Percentiles rank a stretch among this genome's conserved stretches.
Evolutionary conservation across 2,888 invertebrate genomes (phyloP).

Genomic region (Trisateles emortualis): DNA sequence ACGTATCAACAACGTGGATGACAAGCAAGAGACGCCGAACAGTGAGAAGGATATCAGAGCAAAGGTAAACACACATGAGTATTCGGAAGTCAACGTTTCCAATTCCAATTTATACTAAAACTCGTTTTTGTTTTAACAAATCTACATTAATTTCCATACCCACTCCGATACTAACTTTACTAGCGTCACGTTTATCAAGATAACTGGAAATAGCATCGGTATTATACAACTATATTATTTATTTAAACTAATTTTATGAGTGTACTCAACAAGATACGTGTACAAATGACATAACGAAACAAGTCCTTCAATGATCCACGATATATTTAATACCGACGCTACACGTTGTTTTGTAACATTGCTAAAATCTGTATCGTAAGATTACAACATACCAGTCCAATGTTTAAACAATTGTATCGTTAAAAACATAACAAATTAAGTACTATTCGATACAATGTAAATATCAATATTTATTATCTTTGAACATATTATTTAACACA

Average conservation of each 20-base stretch:
- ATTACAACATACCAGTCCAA: conserved; percentile 25
- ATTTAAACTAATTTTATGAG: conserved; percentile 32
- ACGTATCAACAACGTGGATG: conserved; percentile 91
- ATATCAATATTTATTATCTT: conserved; percentile 12
- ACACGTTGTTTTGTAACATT: conserved; percentile 40
- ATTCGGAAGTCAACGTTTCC: conserved; percentile 66
- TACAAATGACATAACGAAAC: conserved; percentile 51
- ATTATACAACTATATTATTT: conserved; percentile 22
- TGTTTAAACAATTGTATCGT: conserved; percentile 29
- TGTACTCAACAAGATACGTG: conserved; percentile 38
- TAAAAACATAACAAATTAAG: conserved; percentile 13
- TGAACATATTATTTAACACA: conserved; percentile 15
- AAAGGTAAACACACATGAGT: conserved; percentile 82
- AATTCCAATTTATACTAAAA: conserved; percentile 61
- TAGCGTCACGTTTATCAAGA: conserved; percentile 27
- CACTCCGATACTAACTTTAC: conserved; percentile 18
- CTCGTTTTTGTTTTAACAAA: conserved; percentile 18
- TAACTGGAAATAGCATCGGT: conserved; percentile 23
- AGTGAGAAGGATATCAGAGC: conserved; percentile 89
- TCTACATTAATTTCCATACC: conserved; percentile 12
- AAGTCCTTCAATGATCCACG: conserved; percentile 41
- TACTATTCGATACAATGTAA: conserved; percentile 19
- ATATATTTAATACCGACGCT: conserved; percentile 45
- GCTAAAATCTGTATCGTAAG: conserved; percentile 27
- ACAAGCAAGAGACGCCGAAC: conserved; percentile 90